Conservation (phyloP, 2,797 vertebrate species). For the Pseudochirops cupreus region DNA sequence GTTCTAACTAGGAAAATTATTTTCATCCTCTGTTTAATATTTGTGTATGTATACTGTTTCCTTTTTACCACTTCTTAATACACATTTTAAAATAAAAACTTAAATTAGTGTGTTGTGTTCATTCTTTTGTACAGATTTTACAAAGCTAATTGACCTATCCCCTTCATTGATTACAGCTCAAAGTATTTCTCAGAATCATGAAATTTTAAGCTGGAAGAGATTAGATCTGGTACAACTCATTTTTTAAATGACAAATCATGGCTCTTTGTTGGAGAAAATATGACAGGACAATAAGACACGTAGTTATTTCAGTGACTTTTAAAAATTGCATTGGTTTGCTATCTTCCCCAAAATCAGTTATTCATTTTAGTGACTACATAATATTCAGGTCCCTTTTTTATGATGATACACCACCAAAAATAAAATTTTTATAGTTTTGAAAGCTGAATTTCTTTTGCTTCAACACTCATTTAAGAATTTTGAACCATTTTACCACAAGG, state of each 20-base stretch:
- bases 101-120: not conserved
- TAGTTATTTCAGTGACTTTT: not conserved
- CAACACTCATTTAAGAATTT: not conserved
- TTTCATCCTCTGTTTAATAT: not conserved
- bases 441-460: not conserved
- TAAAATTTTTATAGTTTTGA: not conserved
- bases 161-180: not conserved
- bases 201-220: not conserved
- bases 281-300: not conserved
- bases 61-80: not conserved
- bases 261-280: not conserved
- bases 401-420: not conserved
- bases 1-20: not conserved
- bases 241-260: not conserved
- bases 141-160: not conserved
- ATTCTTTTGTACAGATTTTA: not conserved
- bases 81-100: not conserved
- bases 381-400: not conserved
- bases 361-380: not conserved
- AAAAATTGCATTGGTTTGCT: not conserved
- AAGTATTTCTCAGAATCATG: not conserved
- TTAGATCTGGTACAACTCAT: not conserved
- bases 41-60: not conserved
- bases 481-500: not conserved
- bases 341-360: not conserved